Evolutionary conservation across 2,113 vertebrate genomes (phyloP), one percentile per base, ranked within the genome.

Genomic region (Labeo rohita): DNA sequence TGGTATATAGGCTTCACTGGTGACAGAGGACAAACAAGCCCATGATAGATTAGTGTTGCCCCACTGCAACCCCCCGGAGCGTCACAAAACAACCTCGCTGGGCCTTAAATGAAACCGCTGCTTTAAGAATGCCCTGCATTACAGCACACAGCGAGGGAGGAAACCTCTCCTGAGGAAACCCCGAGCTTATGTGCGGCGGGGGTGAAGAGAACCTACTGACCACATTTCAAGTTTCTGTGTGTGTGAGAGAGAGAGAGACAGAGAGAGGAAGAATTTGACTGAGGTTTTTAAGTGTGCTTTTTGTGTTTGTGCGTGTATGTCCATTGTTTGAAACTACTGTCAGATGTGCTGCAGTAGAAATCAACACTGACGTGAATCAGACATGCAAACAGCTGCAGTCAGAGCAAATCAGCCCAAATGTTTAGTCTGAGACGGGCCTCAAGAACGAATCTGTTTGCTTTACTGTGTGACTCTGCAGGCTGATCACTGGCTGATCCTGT

Each of bases 41-140:
- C 94, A 95, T 96, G 96, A 96, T 94, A 95, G 95, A 97, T 96
- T 96, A 95, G 93, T 94, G 95, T 92, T 95, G 94, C 96, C 96
- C 96, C 94, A 94, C 90, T 72, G 89, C 95, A 96, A 96, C 95
- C 95, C 94, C 92, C 90, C 94, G 95, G 94, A 88, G 86, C 84
- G 75, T 87, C 89, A 88, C 87, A 86, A 88, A 88, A 88, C 80
- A 74, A 86, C 56, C 88, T 87, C 65, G 39, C 56, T 45, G 54
- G 78, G 85, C 28, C 49, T 83, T 85, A 79, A 85, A 89, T 85
- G 73, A 89, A 83, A 85, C 56, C 39, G 18, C 21, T 54, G 83
- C 85, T 83, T 74, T 73, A 70, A 74, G 82, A 81, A 89, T 78
- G 80, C 36, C 39, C 4, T 77, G 81, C 76, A 80, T 80, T 76